Conservation (phyloP, 2,888 invertebrate species). For the Salticus scenicus region DNA sequence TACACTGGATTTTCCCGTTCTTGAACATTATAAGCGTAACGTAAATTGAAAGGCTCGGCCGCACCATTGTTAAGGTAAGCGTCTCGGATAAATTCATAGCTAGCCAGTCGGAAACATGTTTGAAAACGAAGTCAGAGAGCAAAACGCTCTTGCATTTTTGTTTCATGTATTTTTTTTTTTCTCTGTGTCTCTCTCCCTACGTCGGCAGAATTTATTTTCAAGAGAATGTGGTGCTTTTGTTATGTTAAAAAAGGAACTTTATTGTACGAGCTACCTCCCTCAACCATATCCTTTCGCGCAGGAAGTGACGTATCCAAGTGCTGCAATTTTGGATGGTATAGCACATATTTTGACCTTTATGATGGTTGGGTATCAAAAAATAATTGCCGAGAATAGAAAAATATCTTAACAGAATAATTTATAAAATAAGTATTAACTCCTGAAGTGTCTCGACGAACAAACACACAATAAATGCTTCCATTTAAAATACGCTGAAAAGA, state of each 20-base stretch:
- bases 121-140: slow-evolving; percentile 49
- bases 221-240: slow-evolving; percentile 56
- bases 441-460: too few relatives aligned
- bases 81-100: slow-evolving; percentile 22
- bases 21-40: slow-evolving; percentile 2
- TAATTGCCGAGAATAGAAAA: too few relatives aligned
- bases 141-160: slow-evolving; percentile 12
- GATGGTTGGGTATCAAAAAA: too few relatives aligned
- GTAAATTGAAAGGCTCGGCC: background rate
- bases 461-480: too few relatives aligned
- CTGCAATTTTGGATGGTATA: slow-evolving; percentile 9
- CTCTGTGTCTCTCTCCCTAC: background rate
- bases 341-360: too few relatives aligned
- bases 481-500: too few relatives aligned
- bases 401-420: too few relatives aligned
- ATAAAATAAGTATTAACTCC: too few relatives aligned
- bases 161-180: slow-evolving; percentile 32
- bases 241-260: slow-evolving; percentile 54
- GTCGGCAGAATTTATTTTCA: slow-evolving; percentile 53
- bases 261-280: slow-evolving; percentile 21
- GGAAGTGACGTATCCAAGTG: slow-evolving; percentile 47
- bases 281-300: slow-evolving; percentile 44
- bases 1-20: background rate
- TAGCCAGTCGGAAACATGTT: slow-evolving; percentile 55
- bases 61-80: slow-evolving; percentile 25